Base-by-base conservation (phyloP, 2,888 invertebrate species). In the Fragum fragum region DNA sequence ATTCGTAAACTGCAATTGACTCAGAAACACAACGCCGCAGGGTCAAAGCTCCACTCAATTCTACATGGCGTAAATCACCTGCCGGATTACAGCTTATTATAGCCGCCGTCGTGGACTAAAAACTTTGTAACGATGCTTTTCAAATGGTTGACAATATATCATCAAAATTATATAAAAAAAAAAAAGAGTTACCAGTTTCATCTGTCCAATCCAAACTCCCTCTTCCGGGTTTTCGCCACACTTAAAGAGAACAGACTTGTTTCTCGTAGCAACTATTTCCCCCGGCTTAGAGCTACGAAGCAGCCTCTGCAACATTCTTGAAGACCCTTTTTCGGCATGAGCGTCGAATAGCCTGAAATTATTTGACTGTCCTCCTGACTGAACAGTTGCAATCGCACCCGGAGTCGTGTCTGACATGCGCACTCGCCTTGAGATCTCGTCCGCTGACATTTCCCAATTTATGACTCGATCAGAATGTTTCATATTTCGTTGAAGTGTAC, bases 141-240 rank as follows among this genome's bases (percentile, higher is more conserved):
- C n/a, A n/a, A n/a, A n/a, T n/a, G n/a, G n/a, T n/a, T n/a, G n/a
- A n/a, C n/a, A n/a, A n/a, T n/a, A n/a, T n/a, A n/a, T n/a, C n/a
- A n/a, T n/a, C n/a, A n/a, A n/a, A n/a, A n/a, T n/a, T n/a, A n/a
- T n/a, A n/a, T n/a, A n/a, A n/a, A n/a, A n/a, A n/a, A n/a, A n/a
- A n/a, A 36, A 6, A 9, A 36, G 32, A 6, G 32, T 26, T 78
- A 84, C 84, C 73, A 69, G 42, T 78, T 81, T 84, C 81, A 84
- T 73, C 55, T 84, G 84, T 6, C 84, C 84, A 42, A 84, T 84
- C 84, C 84, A 84, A 21, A 84, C 66, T 1, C 77, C 84, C 26
- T 75, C 7, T 23, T 55, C 57, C 0, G 11, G 28, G 18, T 61
- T 61, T 23, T 77, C 81, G 0, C 80, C 84, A 32, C 77, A 32